Conservation (phyloP, 2,888 invertebrate genomes). For the Sphinx pinastri region DNA sequence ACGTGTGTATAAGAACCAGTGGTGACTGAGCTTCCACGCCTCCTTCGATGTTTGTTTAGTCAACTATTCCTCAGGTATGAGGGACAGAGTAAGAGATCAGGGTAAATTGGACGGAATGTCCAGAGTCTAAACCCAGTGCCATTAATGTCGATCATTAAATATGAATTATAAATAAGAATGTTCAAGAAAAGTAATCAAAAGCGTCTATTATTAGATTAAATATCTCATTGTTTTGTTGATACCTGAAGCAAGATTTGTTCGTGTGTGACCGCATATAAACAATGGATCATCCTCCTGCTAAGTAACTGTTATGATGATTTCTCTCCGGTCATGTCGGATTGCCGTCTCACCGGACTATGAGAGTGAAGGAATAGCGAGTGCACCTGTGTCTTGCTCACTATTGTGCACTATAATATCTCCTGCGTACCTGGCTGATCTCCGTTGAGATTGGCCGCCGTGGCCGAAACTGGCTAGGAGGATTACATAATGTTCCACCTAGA, state of each 20-base stretch:
- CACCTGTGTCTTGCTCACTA: too few species aligned
- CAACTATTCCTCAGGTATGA: neutral
- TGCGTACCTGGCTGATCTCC: too few species aligned
- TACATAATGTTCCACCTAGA: too few species aligned
- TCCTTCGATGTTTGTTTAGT: slow-evolving; percentile 26
- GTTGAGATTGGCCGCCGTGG: too few species aligned
- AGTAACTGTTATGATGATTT: neutral
- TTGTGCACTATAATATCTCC: too few species aligned
- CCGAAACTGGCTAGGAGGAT: too few species aligned
- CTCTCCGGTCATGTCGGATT: too few species aligned
- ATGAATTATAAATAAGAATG: slow-evolving; percentile 83
- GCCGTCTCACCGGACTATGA: too few species aligned
- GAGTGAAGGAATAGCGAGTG: too few species aligned
- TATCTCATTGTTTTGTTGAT: slow-evolving; percentile 52
- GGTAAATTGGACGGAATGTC: slow-evolving; percentile 51
- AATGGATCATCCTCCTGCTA: slow-evolving; percentile 1
- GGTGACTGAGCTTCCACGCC: slow-evolving; percentile 36
- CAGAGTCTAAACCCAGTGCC: slow-evolving; percentile 70
- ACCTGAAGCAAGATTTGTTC: slow-evolving; percentile 17
- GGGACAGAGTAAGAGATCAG: slow-evolving; percentile 51
- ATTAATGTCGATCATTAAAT: slow-evolving; percentile 83
- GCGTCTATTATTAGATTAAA: slow-evolving; percentile 78
- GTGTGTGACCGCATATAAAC: slow-evolving; percentile 16
- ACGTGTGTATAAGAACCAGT: slow-evolving; percentile 70
- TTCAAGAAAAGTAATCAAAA: slow-evolving; percentile 78